These are phyloP conservation scores for Falco novaeseelandiae DNA, from an alignment of 2,797 vertebrate species.

Conservation along the genomic window DNA sequence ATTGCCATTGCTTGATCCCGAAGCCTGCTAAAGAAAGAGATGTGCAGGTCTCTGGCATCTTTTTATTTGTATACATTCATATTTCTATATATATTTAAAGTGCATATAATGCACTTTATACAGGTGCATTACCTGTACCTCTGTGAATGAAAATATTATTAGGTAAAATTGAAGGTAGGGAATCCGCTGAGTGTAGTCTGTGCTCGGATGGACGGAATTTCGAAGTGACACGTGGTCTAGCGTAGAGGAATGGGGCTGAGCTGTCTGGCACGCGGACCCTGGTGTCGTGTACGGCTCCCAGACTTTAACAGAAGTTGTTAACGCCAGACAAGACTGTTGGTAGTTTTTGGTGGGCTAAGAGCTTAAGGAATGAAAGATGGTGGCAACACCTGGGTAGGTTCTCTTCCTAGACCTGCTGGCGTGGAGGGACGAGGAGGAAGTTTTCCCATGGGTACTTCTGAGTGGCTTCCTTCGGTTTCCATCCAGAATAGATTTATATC, in stretches of 20 bases:
- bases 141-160: not conserved
- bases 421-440: not conserved
- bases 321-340: not conserved
- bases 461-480: not conserved
- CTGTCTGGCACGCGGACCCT: fast-evolving
- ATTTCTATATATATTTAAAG: too few species aligned
- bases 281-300: fast-evolving
- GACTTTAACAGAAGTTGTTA: not conserved
- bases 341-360: not conserved
- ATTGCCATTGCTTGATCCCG: not conserved
- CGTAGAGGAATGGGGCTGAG: not conserved
- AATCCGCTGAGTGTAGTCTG: not conserved
- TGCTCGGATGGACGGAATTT: not conserved
- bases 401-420: not conserved
- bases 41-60: not conserved
- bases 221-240: fast-evolving
- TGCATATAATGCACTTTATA: too few species aligned
- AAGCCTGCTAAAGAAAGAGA: not conserved
- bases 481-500: not conserved
- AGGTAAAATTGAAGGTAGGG: not conserved
- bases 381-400: not conserved
- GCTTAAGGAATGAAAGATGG: not conserved
- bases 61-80: too few species aligned
- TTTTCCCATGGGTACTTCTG: fast-evolving
- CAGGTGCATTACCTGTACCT: not conserved